phyloP scores from a whole-genome alignment of 35 echinoderm and acorn worm species.

The Hemicentrotus pulcherrimus region DNA sequence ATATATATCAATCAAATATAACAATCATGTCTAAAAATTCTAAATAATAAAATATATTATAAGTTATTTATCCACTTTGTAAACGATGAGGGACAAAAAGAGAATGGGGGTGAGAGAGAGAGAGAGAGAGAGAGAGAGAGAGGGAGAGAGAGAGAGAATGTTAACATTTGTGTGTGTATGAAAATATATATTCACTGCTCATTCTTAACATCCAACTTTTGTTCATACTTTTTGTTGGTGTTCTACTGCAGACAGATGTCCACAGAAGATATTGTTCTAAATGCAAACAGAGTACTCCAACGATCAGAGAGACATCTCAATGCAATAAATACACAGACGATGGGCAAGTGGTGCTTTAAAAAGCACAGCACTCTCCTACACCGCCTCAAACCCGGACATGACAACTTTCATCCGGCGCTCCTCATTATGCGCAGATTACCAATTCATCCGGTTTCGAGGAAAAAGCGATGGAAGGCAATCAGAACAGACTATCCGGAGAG shows the following conservation, averaged over 20 bases:
- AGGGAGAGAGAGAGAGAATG: not conserved
- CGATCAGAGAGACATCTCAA: not conserved
- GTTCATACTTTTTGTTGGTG: not conserved
- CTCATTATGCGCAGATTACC: constrained; percentile 42
- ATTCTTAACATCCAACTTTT: not conserved
- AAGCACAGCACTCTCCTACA: not conserved
- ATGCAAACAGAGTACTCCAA: not conserved
- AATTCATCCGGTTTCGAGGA: constrained; percentile 43
- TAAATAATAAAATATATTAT: too few relatives aligned
- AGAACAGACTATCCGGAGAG: not conserved
- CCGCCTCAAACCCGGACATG: constrained; percentile 31
- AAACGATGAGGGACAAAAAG: too few relatives aligned
- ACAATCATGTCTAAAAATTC: too few relatives aligned
- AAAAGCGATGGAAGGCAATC: constrained; percentile 38
- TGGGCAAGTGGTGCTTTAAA: constrained; percentile 17
- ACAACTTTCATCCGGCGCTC: constrained; percentile 45
- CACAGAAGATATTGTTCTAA: not conserved
- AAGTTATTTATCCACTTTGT: too few relatives aligned
- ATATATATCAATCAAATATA: too few relatives aligned
- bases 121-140: not conserved
- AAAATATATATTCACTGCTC: not conserved
- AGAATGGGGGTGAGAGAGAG: not conserved
- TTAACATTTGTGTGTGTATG: too few relatives aligned
- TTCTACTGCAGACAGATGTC: not conserved
- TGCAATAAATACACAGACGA: constrained; percentile 13